Evolutionary conservation across 1,140 invertebrate species (phyloP).

Genomic region (Zaprionus gabonicus): DNA sequence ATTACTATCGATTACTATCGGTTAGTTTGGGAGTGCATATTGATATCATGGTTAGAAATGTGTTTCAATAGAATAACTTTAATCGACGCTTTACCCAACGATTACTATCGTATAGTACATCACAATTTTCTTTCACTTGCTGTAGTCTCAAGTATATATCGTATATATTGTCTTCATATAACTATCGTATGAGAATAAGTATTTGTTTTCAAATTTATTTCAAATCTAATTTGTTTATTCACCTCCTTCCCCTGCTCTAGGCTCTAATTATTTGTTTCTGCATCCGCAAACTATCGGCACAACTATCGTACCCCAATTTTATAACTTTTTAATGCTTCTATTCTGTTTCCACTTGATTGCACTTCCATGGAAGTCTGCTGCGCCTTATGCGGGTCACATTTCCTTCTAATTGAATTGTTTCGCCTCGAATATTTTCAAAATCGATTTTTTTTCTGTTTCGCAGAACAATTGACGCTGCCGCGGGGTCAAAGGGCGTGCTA

Average conservation of each 20-base stretch:
- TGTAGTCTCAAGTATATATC: too few relatives aligned
- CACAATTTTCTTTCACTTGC: too few relatives aligned
- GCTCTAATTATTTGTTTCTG: neutral
- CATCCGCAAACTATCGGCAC: neutral
- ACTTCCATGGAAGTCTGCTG: conserved; percentile 19
- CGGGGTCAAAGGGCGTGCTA: conserved; percentile 43
- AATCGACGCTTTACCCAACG: too few relatives aligned
- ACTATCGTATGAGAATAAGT: too few relatives aligned
- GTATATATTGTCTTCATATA: too few relatives aligned
- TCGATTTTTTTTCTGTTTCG: neutral
- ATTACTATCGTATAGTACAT: neutral
- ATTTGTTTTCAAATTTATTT: too few relatives aligned
- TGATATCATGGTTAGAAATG: too few relatives aligned
- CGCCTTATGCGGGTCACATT: conserved; percentile 27
- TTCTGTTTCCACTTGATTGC: conserved; percentile 36
- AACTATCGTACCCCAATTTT: neutral
- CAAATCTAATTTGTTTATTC: too few relatives aligned
- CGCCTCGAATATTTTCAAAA: neutral
- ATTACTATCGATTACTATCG: too few relatives aligned
- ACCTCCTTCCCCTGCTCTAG: too few relatives aligned
- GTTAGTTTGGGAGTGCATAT: too few relatives aligned
- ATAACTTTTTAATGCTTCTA: neutral
- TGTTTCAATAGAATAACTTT: too few relatives aligned
- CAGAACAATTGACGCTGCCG: neutral
- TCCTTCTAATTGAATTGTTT: conserved; percentile 41